Evolutionary conservation across 2,888 invertebrate genomes (phyloP), one percentile per base, ranked within the genome.

Genomic region (Drosophila sordidula): DNA sequence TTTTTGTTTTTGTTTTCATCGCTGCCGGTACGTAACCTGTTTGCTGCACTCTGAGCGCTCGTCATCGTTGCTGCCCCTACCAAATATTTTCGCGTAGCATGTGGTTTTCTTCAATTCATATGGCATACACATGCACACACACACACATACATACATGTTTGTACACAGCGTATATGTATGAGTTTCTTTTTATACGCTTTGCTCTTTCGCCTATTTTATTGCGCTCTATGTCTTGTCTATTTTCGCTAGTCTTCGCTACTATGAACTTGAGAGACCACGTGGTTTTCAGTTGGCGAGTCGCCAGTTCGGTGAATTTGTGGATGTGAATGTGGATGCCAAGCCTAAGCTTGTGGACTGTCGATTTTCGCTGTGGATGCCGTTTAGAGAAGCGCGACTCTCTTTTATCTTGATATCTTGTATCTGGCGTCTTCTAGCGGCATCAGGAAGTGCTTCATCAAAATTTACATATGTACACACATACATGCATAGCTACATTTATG

Each of bases 221-320:
- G 58, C 51, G 70, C 78, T 81, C 78, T 71, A 67, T 47, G 81
- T 45, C 51, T 85, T 85, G 70, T 70, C 78, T 78, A 78, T 86
- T 79, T 81, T 67, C 64, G 72, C 80, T 65, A 67, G 66, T 80
- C 74, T 76, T 64, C 56, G 56, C 50, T 62, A 70, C 61, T 58
- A 50, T 82, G 89, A 88, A 84, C 82, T 84, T 79, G 79, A 80
- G 74, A 80, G 82, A 90, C 89, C 89, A 89, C 89, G 89, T 89
- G 89, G 80, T 89, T 89, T 79, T 70, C 44, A 63, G 44, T 39
- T 72, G 65, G 65, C 65, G 41, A 67, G 26, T 51, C 63, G 78
- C 74, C 65, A 73, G 59, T 26, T 51, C 29, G 36, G 32, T 38
- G 34, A 34, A 26, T 57, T 18, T 67, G 51, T 56, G 54, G 14